phyloP scores from a whole-genome alignment of 2,113 vertebrate species.

The Alligator sinensis region DNA sequence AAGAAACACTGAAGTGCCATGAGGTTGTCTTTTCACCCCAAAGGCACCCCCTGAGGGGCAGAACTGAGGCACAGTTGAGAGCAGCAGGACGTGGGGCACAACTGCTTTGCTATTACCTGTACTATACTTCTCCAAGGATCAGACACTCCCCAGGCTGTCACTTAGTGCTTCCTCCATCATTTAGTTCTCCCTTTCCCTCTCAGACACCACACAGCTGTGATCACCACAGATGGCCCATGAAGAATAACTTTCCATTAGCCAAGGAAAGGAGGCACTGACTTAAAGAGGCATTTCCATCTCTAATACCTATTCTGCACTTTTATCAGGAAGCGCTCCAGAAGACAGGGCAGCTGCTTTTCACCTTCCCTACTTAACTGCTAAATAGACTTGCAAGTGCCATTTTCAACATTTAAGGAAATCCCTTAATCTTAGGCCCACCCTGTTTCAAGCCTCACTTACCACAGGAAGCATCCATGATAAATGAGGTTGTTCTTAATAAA shows the following conservation, averaged over 20 bases:
- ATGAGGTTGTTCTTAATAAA: neutral
- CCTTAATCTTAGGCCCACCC: rapidly evolving
- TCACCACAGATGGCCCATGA: neutral
- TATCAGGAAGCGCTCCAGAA: neutral
- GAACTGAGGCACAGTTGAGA: rapidly evolving
- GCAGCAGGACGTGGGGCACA: neutral
- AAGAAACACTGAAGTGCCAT: rapidly evolving
- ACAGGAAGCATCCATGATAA: neutral
- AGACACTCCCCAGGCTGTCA: neutral
- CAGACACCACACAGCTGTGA: neutral
- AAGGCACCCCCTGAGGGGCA: rapidly evolving
- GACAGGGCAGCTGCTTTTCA: neutral
- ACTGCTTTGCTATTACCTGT: neutral
- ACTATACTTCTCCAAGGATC: neutral
- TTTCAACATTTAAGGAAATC: neutral
- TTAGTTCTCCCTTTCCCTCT: neutral
- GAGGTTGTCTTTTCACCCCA: neutral
- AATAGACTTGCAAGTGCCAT: neutral
- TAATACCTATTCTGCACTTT: neutral
- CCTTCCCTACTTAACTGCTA: rapidly evolving
- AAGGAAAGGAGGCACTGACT: neutral
- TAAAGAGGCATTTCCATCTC: neutral
- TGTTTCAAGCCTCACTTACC: rapidly evolving
- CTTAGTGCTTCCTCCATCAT: neutral
- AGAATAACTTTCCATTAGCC: neutral